Conservation (phyloP, 2,888 invertebrate species). For the Stenchaetothrips biformis region DNA sequence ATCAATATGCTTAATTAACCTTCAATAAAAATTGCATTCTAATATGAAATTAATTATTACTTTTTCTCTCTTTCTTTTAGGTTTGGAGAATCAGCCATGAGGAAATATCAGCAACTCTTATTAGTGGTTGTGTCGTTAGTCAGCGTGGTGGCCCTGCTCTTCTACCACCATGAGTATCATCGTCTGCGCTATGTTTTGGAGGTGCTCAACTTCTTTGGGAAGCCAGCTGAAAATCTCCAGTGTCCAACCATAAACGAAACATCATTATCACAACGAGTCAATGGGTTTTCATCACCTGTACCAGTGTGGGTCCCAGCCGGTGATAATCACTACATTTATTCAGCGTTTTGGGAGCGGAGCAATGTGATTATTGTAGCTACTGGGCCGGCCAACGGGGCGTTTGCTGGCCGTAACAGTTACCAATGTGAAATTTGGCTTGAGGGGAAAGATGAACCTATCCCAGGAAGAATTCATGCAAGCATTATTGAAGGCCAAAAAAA, state of each 20-base stretch:
- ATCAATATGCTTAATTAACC: neutral
- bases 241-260: constrained; percentile 54
- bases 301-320: constrained; percentile 63
- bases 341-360: constrained; percentile 55
- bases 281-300: constrained; percentile 50
- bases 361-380: constrained; percentile 51
- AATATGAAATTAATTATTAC: neutral
- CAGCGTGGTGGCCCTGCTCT: constrained; percentile 67
- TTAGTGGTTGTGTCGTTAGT: constrained; percentile 65
- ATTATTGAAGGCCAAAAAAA: neutral
- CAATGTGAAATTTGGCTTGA: constrained; percentile 66
- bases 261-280: constrained; percentile 48
- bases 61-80: constrained; percentile 11
- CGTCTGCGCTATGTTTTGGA: constrained; percentile 75
- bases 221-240: constrained; percentile 53
- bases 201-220: constrained; percentile 81
- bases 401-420: constrained; percentile 55
- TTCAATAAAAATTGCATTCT: neutral
- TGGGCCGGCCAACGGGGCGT: constrained; percentile 59
- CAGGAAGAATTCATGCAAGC: neutral
- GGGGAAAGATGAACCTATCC: constrained; percentile 1
- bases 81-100: constrained; percentile 52
- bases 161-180: constrained; percentile 83
- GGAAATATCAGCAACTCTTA: constrained; percentile 76
- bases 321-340: constrained; percentile 60